Evolutionary conservation across 2,888 invertebrate genomes (phyloP).

Genomic region (Empis livida): DNA sequence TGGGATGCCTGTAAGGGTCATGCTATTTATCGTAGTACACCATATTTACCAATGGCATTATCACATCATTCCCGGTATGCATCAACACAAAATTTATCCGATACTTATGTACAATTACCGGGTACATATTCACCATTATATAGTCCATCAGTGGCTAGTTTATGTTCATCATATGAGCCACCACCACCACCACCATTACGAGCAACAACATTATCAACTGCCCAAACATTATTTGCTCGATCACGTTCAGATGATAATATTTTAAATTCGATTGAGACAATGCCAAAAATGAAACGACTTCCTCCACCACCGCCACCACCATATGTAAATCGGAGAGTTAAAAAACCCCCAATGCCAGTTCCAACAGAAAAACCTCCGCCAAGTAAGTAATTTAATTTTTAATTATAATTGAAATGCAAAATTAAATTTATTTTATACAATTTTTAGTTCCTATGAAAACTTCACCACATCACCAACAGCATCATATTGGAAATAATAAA

Average conservation of each 20-base stretch:
- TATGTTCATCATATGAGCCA: slow-evolving; percentile 51
- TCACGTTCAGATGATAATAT: slow-evolving; percentile 74
- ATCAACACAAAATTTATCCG: slow-evolving; percentile 67
- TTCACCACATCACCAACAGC: slow-evolving; percentile 14
- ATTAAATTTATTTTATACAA: not conserved
- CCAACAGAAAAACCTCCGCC: slow-evolving; percentile 37
- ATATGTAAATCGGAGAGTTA: slow-evolving; percentile 32
- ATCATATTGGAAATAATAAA: slow-evolving; percentile 16
- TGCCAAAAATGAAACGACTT: slow-evolving; percentile 39
- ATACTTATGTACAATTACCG: slow-evolving; percentile 58
- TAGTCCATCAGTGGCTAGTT: slow-evolving; percentile 49
- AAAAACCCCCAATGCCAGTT: slow-evolving; percentile 39
- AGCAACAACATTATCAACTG: slow-evolving; percentile 25
- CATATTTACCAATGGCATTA: slow-evolving; percentile 56
- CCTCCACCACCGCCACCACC: slow-evolving; percentile 47
- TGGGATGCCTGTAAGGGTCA: slow-evolving; percentile 47
- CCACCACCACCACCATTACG: slow-evolving; percentile 50
- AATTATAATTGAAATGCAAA: not conserved
- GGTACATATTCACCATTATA: slow-evolving; percentile 47
- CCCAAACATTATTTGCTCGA: slow-evolving; percentile 44
- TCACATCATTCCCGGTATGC: slow-evolving; percentile 59
- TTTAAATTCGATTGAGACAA: slow-evolving; percentile 49
- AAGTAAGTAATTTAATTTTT: slow-evolving; percentile 25
- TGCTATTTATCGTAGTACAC: slow-evolving; percentile 69
- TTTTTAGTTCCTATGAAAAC: slow-evolving; percentile 32